These are phyloP conservation scores for Hepsetus odoe DNA, from an alignment of 2,113 vertebrate species.

Conservation along the genomic window DNA sequence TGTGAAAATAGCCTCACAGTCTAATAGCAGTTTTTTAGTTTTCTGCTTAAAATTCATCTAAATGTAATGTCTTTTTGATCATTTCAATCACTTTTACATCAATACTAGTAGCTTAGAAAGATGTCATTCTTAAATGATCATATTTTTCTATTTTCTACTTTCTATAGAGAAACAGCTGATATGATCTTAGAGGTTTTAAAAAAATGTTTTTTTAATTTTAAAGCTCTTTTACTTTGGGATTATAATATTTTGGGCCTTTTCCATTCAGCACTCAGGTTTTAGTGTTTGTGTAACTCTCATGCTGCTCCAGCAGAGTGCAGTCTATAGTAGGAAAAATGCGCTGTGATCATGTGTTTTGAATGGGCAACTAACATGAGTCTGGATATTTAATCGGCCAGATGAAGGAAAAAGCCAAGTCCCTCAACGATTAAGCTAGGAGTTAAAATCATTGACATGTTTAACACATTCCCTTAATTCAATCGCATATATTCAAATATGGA, in stretches of 20 bases:
- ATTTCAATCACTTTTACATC: too few relatives aligned
- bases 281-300: background rate
- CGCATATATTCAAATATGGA: background rate
- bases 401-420: background rate
- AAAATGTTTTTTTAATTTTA: background rate
- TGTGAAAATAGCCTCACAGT: too few relatives aligned
- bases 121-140: too few relatives aligned
- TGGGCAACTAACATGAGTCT: background rate
- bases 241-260: background rate
- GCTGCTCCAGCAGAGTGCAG: conserved; percentile 41
- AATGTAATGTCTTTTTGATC: too few relatives aligned
- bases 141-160: too few relatives aligned
- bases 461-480: background rate
- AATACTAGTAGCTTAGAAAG: too few relatives aligned
- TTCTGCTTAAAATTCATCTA: too few relatives aligned
- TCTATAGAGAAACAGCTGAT: background rate
- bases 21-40: too few relatives aligned
- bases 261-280: background rate
- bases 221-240: background rate
- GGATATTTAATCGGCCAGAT: background rate
- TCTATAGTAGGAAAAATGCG: background rate
- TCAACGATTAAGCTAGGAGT: background rate
- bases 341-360: background rate
- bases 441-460: background rate
- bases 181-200: background rate